Conservation (phyloP, 2,888 invertebrate species). For the Acanthosepion esculentum region DNA sequence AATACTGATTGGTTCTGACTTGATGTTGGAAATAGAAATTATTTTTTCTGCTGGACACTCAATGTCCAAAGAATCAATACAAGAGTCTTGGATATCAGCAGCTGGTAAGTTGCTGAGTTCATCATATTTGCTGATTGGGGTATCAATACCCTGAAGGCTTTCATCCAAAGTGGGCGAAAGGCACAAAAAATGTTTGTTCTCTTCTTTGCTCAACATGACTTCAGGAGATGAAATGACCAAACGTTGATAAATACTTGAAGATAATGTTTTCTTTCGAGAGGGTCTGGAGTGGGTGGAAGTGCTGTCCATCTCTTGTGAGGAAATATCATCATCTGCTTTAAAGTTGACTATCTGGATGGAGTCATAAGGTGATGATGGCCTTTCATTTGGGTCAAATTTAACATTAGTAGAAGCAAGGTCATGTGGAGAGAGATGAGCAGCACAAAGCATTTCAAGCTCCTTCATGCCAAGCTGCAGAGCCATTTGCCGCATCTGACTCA, state of each 20-base stretch:
- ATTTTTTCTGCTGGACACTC: background rate
- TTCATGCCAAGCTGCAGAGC: conserved; percentile 44
- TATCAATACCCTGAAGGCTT: background rate
- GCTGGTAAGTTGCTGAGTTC: background rate
- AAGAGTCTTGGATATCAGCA: background rate
- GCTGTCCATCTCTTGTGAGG: background rate
- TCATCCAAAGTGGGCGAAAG: background rate
- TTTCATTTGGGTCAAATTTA: background rate
- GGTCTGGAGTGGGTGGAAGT: background rate
- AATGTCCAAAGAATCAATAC: background rate
- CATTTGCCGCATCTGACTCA: background rate
- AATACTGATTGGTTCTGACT: background rate
- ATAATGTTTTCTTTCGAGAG: background rate
- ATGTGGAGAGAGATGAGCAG: background rate
- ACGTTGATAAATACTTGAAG: background rate
- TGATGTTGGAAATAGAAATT: background rate
- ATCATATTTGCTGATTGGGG: background rate
- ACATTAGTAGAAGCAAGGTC: background rate
- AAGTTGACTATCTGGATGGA: background rate
- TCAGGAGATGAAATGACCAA: background rate
- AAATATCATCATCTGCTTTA: background rate
- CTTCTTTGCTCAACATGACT: background rate
- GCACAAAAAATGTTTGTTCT: background rate
- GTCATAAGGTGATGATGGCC: background rate
- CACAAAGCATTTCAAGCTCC: conserved; percentile 39